Evolutionary conservation across 2,797 vertebrate species (phyloP).

Genomic region (Macropodus opercularis): DNA sequence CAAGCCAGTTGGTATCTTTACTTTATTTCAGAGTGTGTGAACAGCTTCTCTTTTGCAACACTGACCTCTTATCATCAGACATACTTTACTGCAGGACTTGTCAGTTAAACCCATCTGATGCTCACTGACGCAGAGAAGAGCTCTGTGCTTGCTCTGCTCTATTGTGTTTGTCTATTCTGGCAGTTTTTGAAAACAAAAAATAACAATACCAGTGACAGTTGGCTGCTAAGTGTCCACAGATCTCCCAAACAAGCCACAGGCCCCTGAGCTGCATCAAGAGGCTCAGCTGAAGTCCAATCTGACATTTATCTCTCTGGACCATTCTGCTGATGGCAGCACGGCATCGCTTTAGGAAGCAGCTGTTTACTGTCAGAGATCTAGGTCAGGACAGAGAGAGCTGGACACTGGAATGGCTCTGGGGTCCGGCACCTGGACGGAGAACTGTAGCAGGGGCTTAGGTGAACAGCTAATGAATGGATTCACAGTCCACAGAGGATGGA

Average conservation of each 20-base stretch:
- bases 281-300: constrained; percentile 80
- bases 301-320: constrained; percentile 86
- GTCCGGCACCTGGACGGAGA: too few relatives aligned
- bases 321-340: constrained; percentile 84
- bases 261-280: constrained; percentile 78
- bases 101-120: not conserved
- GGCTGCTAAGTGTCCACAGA: constrained; percentile 63
- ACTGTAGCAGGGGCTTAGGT: too few relatives aligned
- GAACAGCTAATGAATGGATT: too few relatives aligned
- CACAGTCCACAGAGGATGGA: too few relatives aligned
- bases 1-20: not conserved
- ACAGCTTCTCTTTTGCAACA: not conserved
- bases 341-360: constrained; percentile 79
- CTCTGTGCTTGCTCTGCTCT: not conserved
- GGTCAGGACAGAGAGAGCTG: constrained; percentile 77
- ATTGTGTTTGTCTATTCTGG: not conserved
- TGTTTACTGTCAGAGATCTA: constrained; percentile 90
- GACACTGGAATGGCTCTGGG: too few relatives aligned
- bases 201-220: constrained; percentile 33
- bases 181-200: constrained; percentile 32
- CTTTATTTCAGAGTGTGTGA: too few relatives aligned
- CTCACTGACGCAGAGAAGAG: constrained; percentile 3
- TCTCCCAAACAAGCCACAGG: constrained; percentile 75
- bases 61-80: too few relatives aligned
- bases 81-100: too few relatives aligned